These are phyloP conservation scores for Drosophila willistoni DNA, from an alignment of 1,140 invertebrate genomes.

Conservation along the genomic window DNA sequence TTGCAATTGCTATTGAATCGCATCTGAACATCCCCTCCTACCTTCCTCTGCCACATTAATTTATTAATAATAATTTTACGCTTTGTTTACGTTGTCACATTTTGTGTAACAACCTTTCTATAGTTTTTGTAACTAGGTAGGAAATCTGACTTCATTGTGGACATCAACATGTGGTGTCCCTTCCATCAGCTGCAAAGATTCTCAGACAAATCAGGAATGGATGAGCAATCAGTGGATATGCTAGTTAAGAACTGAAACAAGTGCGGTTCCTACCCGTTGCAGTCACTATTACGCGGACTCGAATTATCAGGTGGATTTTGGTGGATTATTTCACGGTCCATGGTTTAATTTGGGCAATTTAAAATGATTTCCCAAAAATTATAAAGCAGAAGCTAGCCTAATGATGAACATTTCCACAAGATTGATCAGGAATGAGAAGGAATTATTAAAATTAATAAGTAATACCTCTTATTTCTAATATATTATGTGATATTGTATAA, in stretches of 20 bases:
- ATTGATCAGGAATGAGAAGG: no score
- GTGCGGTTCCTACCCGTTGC: slow-evolving; percentile 36
- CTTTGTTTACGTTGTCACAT: slow-evolving; percentile 75
- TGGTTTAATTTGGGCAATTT: background rate
- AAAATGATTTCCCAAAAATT: background rate
- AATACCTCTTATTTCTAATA: no score
- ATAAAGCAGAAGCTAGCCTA: no score
- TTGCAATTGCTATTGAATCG: slow-evolving; percentile 59
- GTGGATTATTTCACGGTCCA: slow-evolving; percentile 29
- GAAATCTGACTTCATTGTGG: slow-evolving; percentile 57
- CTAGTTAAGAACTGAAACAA: slow-evolving; percentile 33
- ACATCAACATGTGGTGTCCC: slow-evolving; percentile 54
- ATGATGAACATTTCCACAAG: no score
- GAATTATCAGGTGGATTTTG: slow-evolving; percentile 62
- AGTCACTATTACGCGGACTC: slow-evolving; percentile 40
- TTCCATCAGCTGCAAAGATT: slow-evolving; percentile 54
- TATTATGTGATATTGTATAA: no score
- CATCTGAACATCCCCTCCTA: background rate
- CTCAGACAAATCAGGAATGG: slow-evolving; percentile 59
- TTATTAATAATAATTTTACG: slow-evolving; percentile 83
- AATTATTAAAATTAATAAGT: no score
- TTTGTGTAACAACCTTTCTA: slow-evolving; percentile 51
- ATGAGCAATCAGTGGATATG: slow-evolving; percentile 29
- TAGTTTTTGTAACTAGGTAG: slow-evolving; percentile 17
- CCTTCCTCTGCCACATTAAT: slow-evolving; percentile 32